Evolutionary conservation across 2,888 invertebrate genomes (phyloP).

Genomic region (Eretmocerus hayati): DNA sequence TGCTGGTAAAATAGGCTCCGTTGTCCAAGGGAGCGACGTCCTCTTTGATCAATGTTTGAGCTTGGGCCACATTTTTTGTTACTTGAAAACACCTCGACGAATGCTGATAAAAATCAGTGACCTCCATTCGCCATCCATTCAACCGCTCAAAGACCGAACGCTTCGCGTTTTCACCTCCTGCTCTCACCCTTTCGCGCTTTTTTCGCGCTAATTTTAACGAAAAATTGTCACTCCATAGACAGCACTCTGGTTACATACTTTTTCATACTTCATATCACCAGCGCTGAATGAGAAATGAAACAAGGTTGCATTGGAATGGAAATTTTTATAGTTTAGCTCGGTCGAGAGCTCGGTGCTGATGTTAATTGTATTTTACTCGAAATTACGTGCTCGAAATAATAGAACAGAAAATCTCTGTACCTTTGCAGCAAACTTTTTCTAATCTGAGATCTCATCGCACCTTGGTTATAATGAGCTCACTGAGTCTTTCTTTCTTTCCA

Average conservation of each 20-base stretch:
- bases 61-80: slow-evolving; percentile 1
- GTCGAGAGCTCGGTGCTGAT: too few species aligned
- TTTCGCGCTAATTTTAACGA: neutral
- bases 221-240: neutral
- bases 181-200: neutral
- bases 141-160: neutral
- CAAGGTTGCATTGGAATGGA: too few species aligned
- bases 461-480: too few species aligned
- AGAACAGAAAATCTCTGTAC: too few species aligned
- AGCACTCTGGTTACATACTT: neutral
- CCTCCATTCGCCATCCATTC: slow-evolving; percentile 4
- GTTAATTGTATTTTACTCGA: too few species aligned
- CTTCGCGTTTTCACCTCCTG: neutral
- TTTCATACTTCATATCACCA: neutral
- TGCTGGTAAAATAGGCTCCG: neutral
- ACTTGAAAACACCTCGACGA: neutral
- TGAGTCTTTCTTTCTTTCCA: too few species aligned
- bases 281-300: too few species aligned
- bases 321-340: too few species aligned
- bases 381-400: too few species aligned
- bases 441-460: too few species aligned
- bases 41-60: neutral
- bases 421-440: too few species aligned
- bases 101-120: slow-evolving; percentile 3
- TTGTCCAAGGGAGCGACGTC: neutral